Percentiles rank a stretch among this genome's conserved stretches.
phyloP scores from a whole-genome alignment of 2,888 invertebrate species.

The Myopa tessellatipennis region DNA sequence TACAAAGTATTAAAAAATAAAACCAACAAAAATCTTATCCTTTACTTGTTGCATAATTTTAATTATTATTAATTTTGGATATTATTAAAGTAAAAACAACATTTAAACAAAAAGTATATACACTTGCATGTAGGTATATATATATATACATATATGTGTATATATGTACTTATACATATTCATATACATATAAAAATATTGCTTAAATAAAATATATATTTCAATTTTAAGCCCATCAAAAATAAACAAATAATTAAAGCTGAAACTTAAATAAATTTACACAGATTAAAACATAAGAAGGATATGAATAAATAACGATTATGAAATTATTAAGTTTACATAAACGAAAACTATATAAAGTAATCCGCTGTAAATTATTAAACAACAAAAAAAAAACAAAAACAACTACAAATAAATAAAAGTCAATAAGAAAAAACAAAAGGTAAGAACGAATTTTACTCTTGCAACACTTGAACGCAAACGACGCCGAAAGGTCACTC shows the following conservation, averaged over 20 bases:
- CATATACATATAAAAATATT: slow-evolving; percentile 1
- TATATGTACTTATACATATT: slow-evolving; percentile 44
- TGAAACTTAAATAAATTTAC: slow-evolving; percentile 32
- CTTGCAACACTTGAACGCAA: slow-evolving; percentile 3
- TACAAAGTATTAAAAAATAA: slow-evolving; percentile 62
- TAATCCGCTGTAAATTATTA: slow-evolving; percentile 41
- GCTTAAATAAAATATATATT: neutral
- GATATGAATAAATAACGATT: neutral
- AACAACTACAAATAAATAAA: slow-evolving; percentile 40
- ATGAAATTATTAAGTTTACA: slow-evolving; percentile 47
- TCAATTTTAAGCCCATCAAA: neutral
- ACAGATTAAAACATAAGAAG: slow-evolving; percentile 16
- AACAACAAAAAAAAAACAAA: slow-evolving; percentile 50
- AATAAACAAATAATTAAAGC: neutral
- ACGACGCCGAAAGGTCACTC: no score
- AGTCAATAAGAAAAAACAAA: slow-evolving; percentile 48
- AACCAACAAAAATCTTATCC: slow-evolving; percentile 43
- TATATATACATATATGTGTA: slow-evolving; percentile 46
- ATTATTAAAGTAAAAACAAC: slow-evolving; percentile 42
- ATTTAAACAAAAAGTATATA: neutral
- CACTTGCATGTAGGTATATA: slow-evolving; percentile 15
- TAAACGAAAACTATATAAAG: slow-evolving; percentile 11
- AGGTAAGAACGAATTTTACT: slow-evolving; percentile 48
- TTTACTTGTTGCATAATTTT: slow-evolving; percentile 64
- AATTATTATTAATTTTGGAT: slow-evolving; percentile 51